Conservation (phyloP, 2,113 vertebrate genomes). For the Urocitellus parryii region DNA sequence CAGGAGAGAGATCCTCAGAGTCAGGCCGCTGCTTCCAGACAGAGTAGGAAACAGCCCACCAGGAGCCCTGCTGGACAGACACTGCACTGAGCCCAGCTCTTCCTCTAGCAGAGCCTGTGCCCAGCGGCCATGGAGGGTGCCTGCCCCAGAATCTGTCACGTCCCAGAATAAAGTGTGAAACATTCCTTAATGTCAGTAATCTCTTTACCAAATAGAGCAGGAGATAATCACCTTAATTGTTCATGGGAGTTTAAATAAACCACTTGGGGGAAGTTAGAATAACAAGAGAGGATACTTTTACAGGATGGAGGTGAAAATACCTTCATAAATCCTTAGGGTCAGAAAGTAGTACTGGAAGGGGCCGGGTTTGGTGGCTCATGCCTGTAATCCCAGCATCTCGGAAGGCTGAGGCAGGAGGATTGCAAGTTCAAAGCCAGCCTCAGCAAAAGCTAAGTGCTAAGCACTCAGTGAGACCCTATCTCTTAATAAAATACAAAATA, state of each 20-base stretch:
- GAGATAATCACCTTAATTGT: not conserved
- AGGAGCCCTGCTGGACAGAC: too few species aligned
- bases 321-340: not conserved
- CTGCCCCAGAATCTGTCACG: too few species aligned
- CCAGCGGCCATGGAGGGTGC: too few species aligned
- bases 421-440: too few species aligned
- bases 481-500: too few species aligned
- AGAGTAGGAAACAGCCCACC: not conserved
- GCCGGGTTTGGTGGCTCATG: too few species aligned
- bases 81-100: not conserved
- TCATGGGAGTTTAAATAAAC: not conserved
- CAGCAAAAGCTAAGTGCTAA: too few species aligned
- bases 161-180: not conserved
- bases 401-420: too few species aligned
- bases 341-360: not conserved
- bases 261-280: not conserved
- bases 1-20: not conserved
- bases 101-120: not conserved
- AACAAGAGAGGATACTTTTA: not conserved
- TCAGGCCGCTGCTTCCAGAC: rapidly evolving
- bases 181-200: not conserved
- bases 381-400: too few species aligned
- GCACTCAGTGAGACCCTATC: too few species aligned
- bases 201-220: not conserved
- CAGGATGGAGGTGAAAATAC: not conserved